These are phyloP conservation scores for Taxidea taxus DNA, from an alignment of 2,113 vertebrate genomes.

Conservation along the genomic window DNA sequence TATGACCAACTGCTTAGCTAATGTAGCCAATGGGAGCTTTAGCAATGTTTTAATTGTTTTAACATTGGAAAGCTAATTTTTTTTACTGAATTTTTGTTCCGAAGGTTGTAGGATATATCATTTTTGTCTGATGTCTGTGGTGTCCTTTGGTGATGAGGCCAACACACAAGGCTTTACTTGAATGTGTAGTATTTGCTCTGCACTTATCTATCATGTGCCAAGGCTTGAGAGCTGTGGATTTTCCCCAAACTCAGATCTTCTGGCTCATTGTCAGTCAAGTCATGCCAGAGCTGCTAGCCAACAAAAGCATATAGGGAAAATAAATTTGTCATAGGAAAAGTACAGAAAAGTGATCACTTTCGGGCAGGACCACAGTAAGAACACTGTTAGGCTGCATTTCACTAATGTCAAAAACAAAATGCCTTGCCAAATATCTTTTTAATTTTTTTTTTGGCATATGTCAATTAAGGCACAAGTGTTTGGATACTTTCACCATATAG, in stretches of 20 bases:
- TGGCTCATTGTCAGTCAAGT: constrained; percentile 82
- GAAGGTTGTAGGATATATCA: constrained; percentile 22
- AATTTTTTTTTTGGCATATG: neutral
- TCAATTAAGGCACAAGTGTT: constrained; percentile 64
- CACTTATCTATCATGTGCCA: constrained; percentile 73
- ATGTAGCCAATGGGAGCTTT: neutral
- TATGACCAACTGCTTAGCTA: neutral
- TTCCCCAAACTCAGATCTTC: constrained; percentile 81
- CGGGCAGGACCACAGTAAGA: constrained; percentile 81
- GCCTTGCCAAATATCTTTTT: constrained; percentile 64
- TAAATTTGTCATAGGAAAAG: constrained; percentile 87
- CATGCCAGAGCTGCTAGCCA: constrained; percentile 82
- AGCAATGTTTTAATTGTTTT: constrained; percentile 12
- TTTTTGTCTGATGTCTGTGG: constrained; percentile 52
- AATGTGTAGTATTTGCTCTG: constrained; percentile 69
- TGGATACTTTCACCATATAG: constrained; percentile 33
- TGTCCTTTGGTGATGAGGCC: constrained; percentile 57
- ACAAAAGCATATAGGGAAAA: constrained; percentile 88
- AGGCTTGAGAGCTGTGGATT: constrained; percentile 74
- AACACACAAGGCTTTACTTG: constrained; percentile 65
- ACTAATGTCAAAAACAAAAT: constrained; percentile 73
- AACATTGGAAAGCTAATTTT: neutral
- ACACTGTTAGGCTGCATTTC: constrained; percentile 77
- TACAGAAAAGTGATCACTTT: constrained; percentile 83
- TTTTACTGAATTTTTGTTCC: constrained; percentile 41